Evolutionary conservation across 2,797 vertebrate genomes (phyloP), one percentile per base, ranked within the genome.

Genomic region (Catharus ustulatus): DNA sequence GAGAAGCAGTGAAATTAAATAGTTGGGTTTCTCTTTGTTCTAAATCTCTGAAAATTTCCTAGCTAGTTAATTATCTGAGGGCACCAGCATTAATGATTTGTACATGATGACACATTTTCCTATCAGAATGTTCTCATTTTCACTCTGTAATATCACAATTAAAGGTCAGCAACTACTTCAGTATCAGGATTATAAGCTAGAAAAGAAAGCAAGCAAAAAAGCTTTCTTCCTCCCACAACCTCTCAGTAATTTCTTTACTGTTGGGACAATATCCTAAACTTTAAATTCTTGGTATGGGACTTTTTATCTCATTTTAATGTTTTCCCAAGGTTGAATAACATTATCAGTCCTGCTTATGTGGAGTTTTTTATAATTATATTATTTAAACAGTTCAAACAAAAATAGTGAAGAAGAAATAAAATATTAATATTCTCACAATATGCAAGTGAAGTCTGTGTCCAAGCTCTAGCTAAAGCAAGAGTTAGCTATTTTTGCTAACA

Each of bases 101-200:
- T 62, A 87, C 52, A 71, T 15, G 54, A 24, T 42, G 29, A 43
- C 71, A 68, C 36, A 40, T 71, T 91, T 78, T 87, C 52, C 79
- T 52, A 20, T 63, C 52, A 36, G 55, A 78, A 80, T 57, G 42
- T 83, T 71, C 80, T 89, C 55, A 67, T 91, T 94, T 90, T 79
- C 52, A 61, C 26, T 78, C 71, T 73, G n/a, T 40, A 66, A 38
- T 79, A 67, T 46, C 42, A 34, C 16, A 78, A 20, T 83, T 72
- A 87, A 82, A 94, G 59, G 58, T 84, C 89, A 94, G 49, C 67
- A 94, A 54, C 24, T 63, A 36, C 54, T 94, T 86, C 38, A 54
- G 23, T 69, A 89, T 64, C 59, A 86, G 59, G 15, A 57, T 45
- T 73, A 12, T 38, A 49, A 64, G 4, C 32, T 72, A 64, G 36